Evolutionary conservation across 2,113 vertebrate genomes (phyloP).

Genomic region (Gallinago undulata): DNA sequence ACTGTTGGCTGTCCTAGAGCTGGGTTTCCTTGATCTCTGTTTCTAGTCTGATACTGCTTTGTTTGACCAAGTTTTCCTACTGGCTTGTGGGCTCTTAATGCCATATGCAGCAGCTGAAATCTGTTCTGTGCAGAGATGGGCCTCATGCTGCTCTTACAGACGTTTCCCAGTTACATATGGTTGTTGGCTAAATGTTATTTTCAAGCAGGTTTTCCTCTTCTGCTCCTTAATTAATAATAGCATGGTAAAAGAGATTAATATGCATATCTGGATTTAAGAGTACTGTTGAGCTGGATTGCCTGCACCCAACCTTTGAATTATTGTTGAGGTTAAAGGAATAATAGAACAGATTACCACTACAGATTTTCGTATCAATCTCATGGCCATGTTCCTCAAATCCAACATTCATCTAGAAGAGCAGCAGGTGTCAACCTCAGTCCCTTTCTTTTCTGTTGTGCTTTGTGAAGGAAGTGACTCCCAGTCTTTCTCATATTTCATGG

Average conservation of each 20-base stretch:
- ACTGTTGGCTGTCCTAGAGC: neutral
- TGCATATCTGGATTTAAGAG: neutral
- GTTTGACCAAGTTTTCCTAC: neutral
- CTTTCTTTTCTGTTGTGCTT: neutral
- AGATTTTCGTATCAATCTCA: neutral
- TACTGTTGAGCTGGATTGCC: neutral
- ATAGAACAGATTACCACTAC: neutral
- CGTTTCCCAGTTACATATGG: rapidly evolving
- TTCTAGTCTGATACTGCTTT: neutral
- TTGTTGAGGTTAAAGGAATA: neutral
- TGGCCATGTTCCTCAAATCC: neutral
- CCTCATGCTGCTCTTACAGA: neutral
- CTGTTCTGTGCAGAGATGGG: neutral
- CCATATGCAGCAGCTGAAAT: neutral
- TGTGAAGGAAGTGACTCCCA: neutral
- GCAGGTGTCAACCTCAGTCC: neutral
- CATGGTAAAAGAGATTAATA: neutral
- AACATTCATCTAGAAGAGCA: neutral
- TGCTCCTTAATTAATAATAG: neutral
- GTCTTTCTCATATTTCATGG: neutral
- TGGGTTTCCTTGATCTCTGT: neutral
- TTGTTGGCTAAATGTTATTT: neutral
- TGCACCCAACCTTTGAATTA: neutral
- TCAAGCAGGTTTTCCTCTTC: neutral
- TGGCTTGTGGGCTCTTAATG: neutral